Evolutionary conservation across 2,797 vertebrate genomes (phyloP).

Genomic region (Arctocebus calabarensis): DNA sequence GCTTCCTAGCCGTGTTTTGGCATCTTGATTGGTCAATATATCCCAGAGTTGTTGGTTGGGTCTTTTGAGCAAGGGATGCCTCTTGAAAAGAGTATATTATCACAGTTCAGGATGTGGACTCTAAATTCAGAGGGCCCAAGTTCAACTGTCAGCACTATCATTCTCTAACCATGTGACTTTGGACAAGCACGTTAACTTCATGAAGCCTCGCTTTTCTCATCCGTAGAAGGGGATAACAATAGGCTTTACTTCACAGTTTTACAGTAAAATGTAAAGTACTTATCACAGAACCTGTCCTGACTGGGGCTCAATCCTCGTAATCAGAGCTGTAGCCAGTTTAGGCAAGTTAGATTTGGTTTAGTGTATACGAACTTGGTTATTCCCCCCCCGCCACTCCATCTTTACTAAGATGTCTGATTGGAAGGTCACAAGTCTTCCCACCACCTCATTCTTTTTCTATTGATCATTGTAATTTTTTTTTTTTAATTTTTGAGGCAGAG

Average conservation of each 20-base stretch:
- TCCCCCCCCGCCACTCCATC: no score
- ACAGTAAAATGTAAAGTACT: background rate
- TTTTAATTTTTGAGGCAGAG: background rate
- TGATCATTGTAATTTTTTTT: background rate
- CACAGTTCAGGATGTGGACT: background rate
- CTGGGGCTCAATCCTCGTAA: fast-evolving
- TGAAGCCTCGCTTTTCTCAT: background rate
- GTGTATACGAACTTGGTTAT: no score
- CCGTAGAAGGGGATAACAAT: background rate
- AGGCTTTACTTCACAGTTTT: background rate
- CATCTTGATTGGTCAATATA: background rate
- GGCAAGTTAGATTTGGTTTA: background rate
- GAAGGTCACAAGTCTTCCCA: background rate
- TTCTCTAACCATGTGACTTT: background rate
- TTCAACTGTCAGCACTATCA: background rate
- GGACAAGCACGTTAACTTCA: background rate
- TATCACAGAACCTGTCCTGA: background rate
- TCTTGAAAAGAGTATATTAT: background rate
- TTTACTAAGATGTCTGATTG: background rate
- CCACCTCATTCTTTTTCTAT: background rate
- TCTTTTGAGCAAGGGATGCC: background rate
- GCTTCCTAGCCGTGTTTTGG: background rate
- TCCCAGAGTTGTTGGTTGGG: background rate
- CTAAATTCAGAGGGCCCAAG: background rate
- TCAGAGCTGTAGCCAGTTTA: fast-evolving